Evolutionary conservation across 1,140 invertebrate species (phyloP).

Genomic region (Zeugodacus cucurbitae): DNA sequence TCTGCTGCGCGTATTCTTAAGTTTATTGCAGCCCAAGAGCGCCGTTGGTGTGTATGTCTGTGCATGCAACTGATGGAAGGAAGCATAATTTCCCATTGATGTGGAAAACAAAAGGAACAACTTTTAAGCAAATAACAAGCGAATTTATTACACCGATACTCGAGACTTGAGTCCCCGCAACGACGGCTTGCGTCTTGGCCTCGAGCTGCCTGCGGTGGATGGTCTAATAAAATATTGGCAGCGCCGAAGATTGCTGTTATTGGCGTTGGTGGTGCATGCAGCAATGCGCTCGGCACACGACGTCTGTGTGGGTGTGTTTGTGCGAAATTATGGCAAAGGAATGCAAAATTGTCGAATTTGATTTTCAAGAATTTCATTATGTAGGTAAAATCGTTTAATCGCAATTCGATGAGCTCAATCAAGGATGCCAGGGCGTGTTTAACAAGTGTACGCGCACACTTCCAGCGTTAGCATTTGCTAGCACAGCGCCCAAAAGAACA

Average conservation of each 20-base stretch:
- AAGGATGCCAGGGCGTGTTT: constrained; percentile 21
- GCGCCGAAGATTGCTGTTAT: not conserved
- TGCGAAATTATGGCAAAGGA: constrained; percentile 25
- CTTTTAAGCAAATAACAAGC: constrained; percentile 41
- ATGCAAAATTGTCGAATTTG: constrained; percentile 31
- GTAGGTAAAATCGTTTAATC: constrained; percentile 41
- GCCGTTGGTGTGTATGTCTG: not conserved
- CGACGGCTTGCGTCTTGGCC: not conserved
- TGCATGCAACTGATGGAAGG: not conserved
- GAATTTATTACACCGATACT: constrained; percentile 39
- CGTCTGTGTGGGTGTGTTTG: not conserved
- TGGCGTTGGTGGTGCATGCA: not conserved
- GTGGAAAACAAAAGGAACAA: constrained; percentile 41
- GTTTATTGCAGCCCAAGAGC: not conserved
- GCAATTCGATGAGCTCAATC: constrained; percentile 41
- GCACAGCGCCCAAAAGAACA: not conserved
- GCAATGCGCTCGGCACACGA: not conserved
- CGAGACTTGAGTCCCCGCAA: not conserved
- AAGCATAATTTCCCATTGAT: constrained; percentile 36
- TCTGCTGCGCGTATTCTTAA: not conserved
- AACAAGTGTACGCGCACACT: not conserved
- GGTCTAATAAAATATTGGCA: not conserved
- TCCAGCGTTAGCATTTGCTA: not conserved
- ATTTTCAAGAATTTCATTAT: constrained; percentile 39
- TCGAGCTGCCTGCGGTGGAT: not conserved